Conservation (phyloP, 2,797 vertebrate genomes). For the Anas acuta region DNA sequence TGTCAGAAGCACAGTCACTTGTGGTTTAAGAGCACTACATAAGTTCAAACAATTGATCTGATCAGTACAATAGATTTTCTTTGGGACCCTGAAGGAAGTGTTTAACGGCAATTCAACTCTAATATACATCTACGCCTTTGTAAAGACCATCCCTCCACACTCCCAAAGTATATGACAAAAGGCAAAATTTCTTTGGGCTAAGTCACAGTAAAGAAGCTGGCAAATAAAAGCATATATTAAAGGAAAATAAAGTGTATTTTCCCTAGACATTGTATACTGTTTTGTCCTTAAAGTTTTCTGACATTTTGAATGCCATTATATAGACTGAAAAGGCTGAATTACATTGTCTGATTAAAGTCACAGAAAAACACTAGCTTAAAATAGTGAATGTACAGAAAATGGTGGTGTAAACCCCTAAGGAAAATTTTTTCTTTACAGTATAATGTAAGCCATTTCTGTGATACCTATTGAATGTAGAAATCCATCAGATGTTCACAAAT, state of each 20-base stretch:
- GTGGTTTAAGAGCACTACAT: neutral
- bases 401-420: neutral
- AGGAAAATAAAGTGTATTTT: neutral
- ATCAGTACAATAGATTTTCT: neutral
- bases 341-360: neutral
- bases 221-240: neutral
- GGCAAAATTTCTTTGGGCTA: neutral
- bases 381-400: neutral
- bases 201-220: neutral
- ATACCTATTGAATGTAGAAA: neutral
- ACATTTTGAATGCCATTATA: neutral
- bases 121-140: neutral
- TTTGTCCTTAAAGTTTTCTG: neutral
- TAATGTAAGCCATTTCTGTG: neutral
- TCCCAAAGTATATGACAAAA: neutral
- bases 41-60: neutral
- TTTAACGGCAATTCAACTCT: neutral
- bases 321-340: neutral
- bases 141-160: neutral
- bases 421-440: neutral
- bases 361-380: neutral
- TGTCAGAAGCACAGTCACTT: neutral
- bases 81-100: neutral
- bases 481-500: neutral
- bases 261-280: neutral